These are phyloP conservation scores for Seriola rivoliana DNA, from an alignment of 2,113 vertebrate species.

Conservation along the genomic window DNA sequence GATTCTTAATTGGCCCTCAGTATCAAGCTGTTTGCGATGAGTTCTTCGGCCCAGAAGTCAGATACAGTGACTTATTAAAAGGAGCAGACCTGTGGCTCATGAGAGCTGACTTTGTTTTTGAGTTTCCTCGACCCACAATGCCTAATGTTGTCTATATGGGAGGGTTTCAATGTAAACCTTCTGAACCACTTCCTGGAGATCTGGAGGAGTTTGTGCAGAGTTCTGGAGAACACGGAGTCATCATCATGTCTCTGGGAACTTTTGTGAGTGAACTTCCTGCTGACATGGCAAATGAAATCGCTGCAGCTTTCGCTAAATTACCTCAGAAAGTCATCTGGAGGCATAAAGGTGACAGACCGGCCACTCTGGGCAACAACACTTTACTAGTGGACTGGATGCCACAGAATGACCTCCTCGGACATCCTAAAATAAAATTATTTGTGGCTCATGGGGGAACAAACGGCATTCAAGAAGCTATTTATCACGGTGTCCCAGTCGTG, in stretches of 20 bases:
- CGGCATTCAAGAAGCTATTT: conserved; percentile 80
- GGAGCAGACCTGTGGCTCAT: conserved; percentile 84
- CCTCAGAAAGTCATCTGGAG: conserved; percentile 85
- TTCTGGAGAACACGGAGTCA: conserved; percentile 81
- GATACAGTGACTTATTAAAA: conserved; percentile 74
- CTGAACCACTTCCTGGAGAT: conserved; percentile 72
- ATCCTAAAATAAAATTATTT: conserved; percentile 78
- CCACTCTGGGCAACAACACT: conserved; percentile 80
- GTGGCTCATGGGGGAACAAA: conserved; percentile 82
- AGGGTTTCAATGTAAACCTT: conserved; percentile 82
- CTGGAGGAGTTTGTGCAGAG: conserved; percentile 82
- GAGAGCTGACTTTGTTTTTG: conserved; percentile 85
- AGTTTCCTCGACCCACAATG: conserved; percentile 85
- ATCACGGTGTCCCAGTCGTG: conserved; percentile 79
- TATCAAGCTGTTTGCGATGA: conserved; percentile 64
- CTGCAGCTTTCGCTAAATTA: conserved; percentile 78
- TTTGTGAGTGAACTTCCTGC: conserved; percentile 76
- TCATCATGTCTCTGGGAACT: conserved; percentile 85
- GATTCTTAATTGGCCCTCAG: conserved; percentile 50
- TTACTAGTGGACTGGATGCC: conserved; percentile 81
- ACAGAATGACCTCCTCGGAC: conserved; percentile 83
- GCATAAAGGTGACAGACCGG: conserved; percentile 67
- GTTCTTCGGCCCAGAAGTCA: conserved; percentile 76
- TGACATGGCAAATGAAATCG: conserved; percentile 73
- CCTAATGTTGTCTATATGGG: conserved; percentile 83